These are phyloP conservation scores for Busseola fusca DNA, from an alignment of 2,888 invertebrate genomes.

Conservation along the genomic window DNA sequence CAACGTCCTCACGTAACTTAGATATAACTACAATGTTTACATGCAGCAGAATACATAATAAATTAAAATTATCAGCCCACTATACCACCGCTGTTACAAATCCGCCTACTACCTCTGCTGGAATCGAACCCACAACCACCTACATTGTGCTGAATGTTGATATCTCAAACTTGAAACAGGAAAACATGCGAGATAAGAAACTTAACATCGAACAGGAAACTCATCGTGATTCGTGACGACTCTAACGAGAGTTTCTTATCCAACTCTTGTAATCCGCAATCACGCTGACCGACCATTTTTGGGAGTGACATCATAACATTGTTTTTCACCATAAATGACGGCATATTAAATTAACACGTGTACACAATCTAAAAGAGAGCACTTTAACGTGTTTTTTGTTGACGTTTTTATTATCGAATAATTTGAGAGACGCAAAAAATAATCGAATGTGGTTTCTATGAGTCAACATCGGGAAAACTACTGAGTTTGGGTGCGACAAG, in stretches of 20 bases:
- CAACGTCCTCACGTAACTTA: conserved; percentile 36
- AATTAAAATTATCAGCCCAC: conserved; percentile 58
- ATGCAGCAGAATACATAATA: conserved; percentile 44
- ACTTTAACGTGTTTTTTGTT: conserved; percentile 63
- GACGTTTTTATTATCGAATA: conserved; percentile 64
- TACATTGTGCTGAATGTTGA: conserved; percentile 52
- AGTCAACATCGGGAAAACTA: conserved; percentile 64
- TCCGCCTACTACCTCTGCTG: conserved; percentile 54
- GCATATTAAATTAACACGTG: conserved; percentile 79
- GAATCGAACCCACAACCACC: conserved; percentile 51
- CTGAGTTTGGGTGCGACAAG: conserved; percentile 47
- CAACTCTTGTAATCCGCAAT: conserved; percentile 59
- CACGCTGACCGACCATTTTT: conserved; percentile 63
- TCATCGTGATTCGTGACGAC: conserved; percentile 1
- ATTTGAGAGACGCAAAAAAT: conserved; percentile 64
- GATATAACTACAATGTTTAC: conserved; percentile 38
- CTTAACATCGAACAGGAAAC: conserved; percentile 13
- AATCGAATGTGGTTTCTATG: conserved; percentile 64
- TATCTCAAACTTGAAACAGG: conserved; percentile 46
- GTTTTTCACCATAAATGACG: conserved; percentile 79
- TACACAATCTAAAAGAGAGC: conserved; percentile 80
- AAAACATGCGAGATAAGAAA: conserved; percentile 47
- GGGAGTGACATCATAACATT: conserved; percentile 78
- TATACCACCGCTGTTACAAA: conserved; percentile 52
- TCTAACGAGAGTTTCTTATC: conserved; percentile 47